A percentile compares a stretch with the other conserved stretches of the same genome.
Conservation (phyloP, 2,797 vertebrate species). For the Leucoraja ocellata region DNA sequence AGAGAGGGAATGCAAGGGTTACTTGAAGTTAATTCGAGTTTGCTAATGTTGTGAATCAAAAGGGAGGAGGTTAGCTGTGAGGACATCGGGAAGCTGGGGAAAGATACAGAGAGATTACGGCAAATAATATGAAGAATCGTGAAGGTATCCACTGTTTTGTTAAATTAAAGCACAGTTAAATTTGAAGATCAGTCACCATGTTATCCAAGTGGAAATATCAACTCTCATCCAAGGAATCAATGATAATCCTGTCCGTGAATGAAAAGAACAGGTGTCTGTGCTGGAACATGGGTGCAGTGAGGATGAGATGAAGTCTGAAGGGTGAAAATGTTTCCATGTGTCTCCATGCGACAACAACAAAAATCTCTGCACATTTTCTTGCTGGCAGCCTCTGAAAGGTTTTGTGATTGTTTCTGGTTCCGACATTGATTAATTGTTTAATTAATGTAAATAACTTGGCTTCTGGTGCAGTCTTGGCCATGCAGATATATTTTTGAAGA, state of each 20-base stretch:
- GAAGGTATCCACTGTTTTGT: background rate
- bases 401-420: background rate
- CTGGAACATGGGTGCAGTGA: background rate
- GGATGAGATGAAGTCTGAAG: background rate
- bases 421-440: background rate
- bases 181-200: too few relatives aligned
- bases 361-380: background rate
- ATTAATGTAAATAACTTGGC: background rate
- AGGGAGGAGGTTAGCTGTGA: background rate
- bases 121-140: background rate
- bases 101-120: background rate
- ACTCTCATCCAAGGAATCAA: background rate
- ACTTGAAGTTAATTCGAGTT: too few relatives aligned
- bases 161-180: too few relatives aligned
- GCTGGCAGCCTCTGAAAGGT: background rate
- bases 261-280: background rate
- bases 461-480: background rate
- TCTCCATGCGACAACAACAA: background rate
- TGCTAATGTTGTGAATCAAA: too few relatives aligned
- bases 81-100: background rate
- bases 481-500: background rate
- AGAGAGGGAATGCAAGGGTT: too few relatives aligned
- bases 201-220: background rate
- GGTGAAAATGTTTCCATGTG: background rate
- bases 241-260: background rate